Evolutionary conservation across 2,797 vertebrate genomes (phyloP), one percentile per base, ranked within the genome.

Genomic region (Bovichtus diacanthus): DNA sequence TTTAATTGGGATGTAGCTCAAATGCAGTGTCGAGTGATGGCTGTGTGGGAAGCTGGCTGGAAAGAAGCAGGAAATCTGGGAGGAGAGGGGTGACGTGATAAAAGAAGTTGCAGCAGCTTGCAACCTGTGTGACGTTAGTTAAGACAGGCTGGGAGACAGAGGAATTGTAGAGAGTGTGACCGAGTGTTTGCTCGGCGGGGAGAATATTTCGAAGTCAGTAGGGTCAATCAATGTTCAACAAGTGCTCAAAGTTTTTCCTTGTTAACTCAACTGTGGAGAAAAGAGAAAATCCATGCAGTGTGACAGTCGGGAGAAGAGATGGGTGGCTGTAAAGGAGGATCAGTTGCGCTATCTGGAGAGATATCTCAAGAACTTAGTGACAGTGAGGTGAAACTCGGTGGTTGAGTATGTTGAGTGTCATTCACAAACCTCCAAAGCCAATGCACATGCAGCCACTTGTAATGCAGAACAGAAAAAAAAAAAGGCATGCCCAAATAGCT

Each of bases 1-100:
- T 86, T 82, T 90, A 93, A 92, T 90, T 92, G 84, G 90, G 78
- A 88, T 77, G 80, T 88, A 81, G 85, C 82, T 88, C 71, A 85
- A 82, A 83, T 60, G 75, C 64, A 18, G 56, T 74, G 76, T 78
- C 8, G 64, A 87, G 69, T 74, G 91, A 92, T 73, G 87, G 82
- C 74, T 85, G 80, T 82, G 86, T 89, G 87, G 89, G 90, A 89
- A 86, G 86, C 65, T 78, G 72, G 78, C 62, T 53, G 68, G 53
- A 78, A 78, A 74, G 72, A 66, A 46, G 59, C 36, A 16, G 54
- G 25, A 76, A 74, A 70, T 67, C 64, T 69, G 75, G 76, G 81
- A 83, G 56, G 55, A 76, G 74, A 81, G 19, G 41, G 76, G 76
- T 36, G 60, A 34, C 1, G 5, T 27, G 65, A 87, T 80, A 64